A percentile compares a stretch with the other conserved stretches of the same genome.
Evolutionary conservation across 2,113 vertebrate genomes (phyloP).

Genomic region (Cyprinodon brontotheroides): DNA sequence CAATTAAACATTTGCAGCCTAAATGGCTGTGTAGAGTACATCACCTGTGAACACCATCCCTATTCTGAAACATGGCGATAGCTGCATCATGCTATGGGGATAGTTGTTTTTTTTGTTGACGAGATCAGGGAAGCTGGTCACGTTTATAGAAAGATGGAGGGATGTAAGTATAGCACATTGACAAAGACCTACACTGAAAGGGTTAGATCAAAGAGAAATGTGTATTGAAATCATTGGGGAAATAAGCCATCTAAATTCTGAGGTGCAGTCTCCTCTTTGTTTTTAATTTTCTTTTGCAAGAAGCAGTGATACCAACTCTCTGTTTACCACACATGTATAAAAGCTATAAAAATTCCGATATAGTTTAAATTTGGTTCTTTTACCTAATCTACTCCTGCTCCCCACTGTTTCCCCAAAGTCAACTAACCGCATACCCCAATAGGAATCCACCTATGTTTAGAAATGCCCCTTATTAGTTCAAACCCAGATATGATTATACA

Average conservation of each 20-base stretch:
- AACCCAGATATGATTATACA: neutral
- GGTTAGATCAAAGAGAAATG: no score
- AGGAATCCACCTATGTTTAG: neutral
- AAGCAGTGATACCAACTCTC: no score
- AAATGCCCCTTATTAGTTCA: neutral
- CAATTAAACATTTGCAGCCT: neutral
- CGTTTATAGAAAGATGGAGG: neutral
- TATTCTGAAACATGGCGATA: neutral
- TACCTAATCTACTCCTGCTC: no score
- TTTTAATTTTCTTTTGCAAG: no score
- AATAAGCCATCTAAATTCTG: no score
- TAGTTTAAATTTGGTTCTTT: no score
- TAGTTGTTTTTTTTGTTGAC: neutral
- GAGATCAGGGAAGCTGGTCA: neutral
- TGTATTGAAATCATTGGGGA: no score
- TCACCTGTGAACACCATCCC: neutral
- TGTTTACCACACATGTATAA: no score
- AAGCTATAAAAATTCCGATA: no score
- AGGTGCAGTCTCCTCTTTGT: no score
- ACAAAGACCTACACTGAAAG: no score
- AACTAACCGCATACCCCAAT: neutral
- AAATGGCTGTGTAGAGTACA: neutral
- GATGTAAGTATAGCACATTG: neutral
- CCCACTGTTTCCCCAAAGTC: no score
- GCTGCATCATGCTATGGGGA: neutral